Evolutionary conservation across 1,140 invertebrate genomes (phyloP), one percentile per base, ranked within the genome.

Genomic region (Ylistrum balloti): DNA sequence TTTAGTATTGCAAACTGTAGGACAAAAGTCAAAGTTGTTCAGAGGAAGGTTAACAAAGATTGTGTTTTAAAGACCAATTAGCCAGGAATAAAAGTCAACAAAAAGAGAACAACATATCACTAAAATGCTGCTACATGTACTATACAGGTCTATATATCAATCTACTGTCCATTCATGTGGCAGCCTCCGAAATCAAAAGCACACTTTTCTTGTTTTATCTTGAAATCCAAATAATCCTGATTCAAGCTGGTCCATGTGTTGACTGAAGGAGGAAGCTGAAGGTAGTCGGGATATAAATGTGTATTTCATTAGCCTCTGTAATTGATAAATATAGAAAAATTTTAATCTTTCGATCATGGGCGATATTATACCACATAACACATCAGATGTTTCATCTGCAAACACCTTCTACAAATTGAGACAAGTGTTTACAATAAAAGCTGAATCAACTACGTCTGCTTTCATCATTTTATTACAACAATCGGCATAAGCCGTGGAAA

Each of bases 301-400:
- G 22, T 17, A 74, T 74, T 74, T 74, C 56, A 74, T 74, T 74
- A 74, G 56, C 56, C 56, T 74, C 22, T n/a, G 56, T 74, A 74
- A 74, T 74, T n/a, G 56, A 74, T 74, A 74, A 74, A 74, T 74
- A 74, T n/a, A 74, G 56, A 74, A n/a, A 74, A 74, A 74, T 74
- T 74, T 74, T 28, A 74, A 74, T 74, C 56, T 28, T 74, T 11
- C 22, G 56, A 74, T 74, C 9, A 74, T n/a, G 5, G 56, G 5
- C 5, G n/a, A n/a, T 74, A 28, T 74, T 74, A 28, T 28, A 74
- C 56, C n/a, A 74, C 56, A 74, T 28, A 22, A 17, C 22, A 9
- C 17, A 74, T n/a, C 28, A 74, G 56, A 28, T 74, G 56, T 74
- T 74, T 74, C 56, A 74, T 74, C 56, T 74, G 22, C 9, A 11